Conservation (phyloP, 2,797 vertebrate species). For the Microctenopoma stevenorrisi region DNA sequence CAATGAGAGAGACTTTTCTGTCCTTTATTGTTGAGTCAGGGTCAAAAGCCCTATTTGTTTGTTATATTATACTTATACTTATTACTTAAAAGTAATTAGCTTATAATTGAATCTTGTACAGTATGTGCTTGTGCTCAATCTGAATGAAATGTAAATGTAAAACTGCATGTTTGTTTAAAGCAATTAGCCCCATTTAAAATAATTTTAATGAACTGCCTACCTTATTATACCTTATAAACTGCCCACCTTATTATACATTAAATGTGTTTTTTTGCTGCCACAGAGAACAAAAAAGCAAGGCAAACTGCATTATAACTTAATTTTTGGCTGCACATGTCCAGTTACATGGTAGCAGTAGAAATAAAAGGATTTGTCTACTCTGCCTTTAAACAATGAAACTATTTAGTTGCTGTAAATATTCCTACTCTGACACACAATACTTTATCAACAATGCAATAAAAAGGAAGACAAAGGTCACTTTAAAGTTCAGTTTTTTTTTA, state of each 20-base stretch:
- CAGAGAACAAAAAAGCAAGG: slow-evolving; percentile 3
- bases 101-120: background rate
- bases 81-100: slow-evolving; percentile 21
- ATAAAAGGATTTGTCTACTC: no score
- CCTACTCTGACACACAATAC: no score
- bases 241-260: slow-evolving; percentile 14
- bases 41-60: slow-evolving; percentile 7
- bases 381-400: no score
- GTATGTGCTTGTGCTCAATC: slow-evolving; percentile 17
- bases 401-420: no score
- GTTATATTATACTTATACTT: background rate
- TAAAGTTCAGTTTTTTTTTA: no score
- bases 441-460: no score
- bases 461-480: no score
- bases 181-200: slow-evolving; percentile 33
- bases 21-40: slow-evolving; percentile 10
- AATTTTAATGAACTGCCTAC: background rate
- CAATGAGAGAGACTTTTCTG: background rate
- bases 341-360: background rate
- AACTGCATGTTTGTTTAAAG: slow-evolving; percentile 40
- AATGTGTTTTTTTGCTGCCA: slow-evolving; percentile 24
- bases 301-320: slow-evolving; percentile 2
- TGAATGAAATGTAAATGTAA: slow-evolving; percentile 22
- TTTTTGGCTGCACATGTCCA: slow-evolving; percentile 7
- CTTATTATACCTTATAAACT: slow-evolving; percentile 18